Conservation (phyloP, 1,140 invertebrate species). For the Drosophila takahashii region DNA sequence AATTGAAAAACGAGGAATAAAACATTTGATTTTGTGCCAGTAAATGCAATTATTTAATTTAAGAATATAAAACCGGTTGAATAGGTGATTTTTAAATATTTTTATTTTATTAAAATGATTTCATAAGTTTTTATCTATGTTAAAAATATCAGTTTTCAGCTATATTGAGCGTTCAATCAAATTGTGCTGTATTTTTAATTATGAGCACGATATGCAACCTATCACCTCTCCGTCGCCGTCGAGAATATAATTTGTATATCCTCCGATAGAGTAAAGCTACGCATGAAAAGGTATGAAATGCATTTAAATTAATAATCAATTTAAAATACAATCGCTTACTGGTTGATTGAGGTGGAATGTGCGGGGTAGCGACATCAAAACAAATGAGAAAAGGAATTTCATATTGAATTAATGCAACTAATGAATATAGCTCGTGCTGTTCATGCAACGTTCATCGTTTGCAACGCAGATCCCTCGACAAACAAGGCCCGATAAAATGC, state of each 20-base stretch:
- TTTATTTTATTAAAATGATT: not conserved
- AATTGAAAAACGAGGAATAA: not conserved
- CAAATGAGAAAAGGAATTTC: slow-evolving; percentile 49
- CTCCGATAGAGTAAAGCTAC: slow-evolving; percentile 2
- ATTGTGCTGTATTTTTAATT: not conserved
- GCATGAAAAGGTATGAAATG: slow-evolving; percentile 28
- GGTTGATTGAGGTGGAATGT: not conserved
- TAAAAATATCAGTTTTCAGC: not conserved
- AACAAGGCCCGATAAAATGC: not conserved
- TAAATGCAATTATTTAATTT: not conserved
- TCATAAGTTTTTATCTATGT: not conserved
- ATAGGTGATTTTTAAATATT: not conserved
- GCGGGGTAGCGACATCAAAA: slow-evolving; percentile 19
- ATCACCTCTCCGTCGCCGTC: not conserved
- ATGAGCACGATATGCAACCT: not conserved
- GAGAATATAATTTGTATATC: not conserved
- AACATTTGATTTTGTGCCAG: not conserved
- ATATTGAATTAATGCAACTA: slow-evolving; percentile 73
- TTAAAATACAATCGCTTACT: slow-evolving; percentile 58
- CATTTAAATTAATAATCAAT: slow-evolving; percentile 78
- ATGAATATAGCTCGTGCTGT: slow-evolving; percentile 51
- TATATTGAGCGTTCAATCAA: not conserved
- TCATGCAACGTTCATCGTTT: slow-evolving; percentile 6
- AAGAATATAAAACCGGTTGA: too few relatives aligned
- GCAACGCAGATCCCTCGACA: not conserved